These are phyloP conservation scores for Cecropterus lyciades DNA, from an alignment of 1,140 invertebrate genomes.

Conservation along the genomic window DNA sequence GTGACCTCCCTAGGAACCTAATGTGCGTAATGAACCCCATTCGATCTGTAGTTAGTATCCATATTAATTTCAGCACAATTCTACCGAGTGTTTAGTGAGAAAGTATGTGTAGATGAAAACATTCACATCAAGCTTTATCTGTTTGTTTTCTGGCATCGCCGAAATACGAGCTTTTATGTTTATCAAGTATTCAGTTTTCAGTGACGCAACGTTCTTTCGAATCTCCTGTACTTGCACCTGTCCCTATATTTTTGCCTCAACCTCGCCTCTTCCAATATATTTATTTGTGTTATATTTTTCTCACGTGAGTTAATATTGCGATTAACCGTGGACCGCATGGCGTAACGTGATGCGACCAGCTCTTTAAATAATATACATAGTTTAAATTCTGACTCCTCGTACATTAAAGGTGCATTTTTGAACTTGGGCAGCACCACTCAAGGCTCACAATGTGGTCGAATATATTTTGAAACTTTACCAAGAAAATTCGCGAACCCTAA, in stretches of 20 bases:
- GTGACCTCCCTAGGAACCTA: conserved; percentile 32
- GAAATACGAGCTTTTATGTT: conserved; percentile 68
- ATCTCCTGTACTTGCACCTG: conserved; percentile 74
- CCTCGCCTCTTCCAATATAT: conserved; percentile 68
- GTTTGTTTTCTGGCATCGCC: conserved; percentile 85
- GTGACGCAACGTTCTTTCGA: conserved; percentile 51
- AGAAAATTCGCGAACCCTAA: conserved; percentile 57
- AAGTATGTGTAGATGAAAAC: conserved; percentile 50
- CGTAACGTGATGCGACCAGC: conserved; percentile 67
- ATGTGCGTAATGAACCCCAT: conserved; percentile 29
- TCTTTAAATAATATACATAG: conserved; percentile 56
- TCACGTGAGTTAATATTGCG: conserved; percentile 53
- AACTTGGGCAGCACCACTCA: conserved; percentile 81
- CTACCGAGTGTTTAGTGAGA: conserved; percentile 40
- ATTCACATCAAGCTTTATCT: conserved; percentile 80
- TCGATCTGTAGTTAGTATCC: conserved; percentile 38
- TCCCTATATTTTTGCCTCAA: conserved; percentile 72
- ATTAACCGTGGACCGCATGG: conserved; percentile 77
- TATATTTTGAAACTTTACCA: conserved; percentile 46
- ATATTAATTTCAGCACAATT: conserved; percentile 52
- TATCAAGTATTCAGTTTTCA: conserved; percentile 52
- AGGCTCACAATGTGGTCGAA: conserved; percentile 78
- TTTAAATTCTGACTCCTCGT: conserved; percentile 49
- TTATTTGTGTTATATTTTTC: conserved; percentile 51
- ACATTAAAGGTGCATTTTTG: conserved; percentile 56